phyloP scores from a whole-genome alignment of 1,140 invertebrate genomes.

The Meloidogyne chitwoodi region DNA sequence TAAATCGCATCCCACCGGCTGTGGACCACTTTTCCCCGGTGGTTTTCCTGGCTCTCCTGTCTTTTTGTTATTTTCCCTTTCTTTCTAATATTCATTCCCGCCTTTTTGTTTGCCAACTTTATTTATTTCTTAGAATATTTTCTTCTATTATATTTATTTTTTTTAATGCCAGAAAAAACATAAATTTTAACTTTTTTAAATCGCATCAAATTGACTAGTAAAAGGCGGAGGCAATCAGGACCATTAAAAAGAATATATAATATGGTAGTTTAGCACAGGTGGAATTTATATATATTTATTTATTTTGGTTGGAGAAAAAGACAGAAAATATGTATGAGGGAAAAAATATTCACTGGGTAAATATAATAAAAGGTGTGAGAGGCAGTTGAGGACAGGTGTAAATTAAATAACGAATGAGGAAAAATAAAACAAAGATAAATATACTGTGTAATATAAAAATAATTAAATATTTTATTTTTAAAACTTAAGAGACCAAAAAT shows the following conservation, averaged over 20 bases:
- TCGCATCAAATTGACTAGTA: not conserved
- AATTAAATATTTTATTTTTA: not conserved
- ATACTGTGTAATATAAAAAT: not conserved
- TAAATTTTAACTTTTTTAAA: not conserved
- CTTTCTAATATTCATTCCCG: not conserved
- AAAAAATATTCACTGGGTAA: not conserved
- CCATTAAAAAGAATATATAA: not conserved
- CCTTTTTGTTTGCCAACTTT: not conserved
- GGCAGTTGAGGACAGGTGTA: not conserved
- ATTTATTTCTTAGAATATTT: not conserved
- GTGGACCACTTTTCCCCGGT: not conserved
- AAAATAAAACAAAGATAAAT: not conserved
- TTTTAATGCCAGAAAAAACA: not conserved
- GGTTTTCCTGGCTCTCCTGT: not conserved
- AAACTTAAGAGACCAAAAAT: not conserved
- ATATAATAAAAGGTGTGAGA: not conserved
- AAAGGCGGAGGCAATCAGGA: not conserved
- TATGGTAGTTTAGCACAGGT: slow-evolving; percentile 14
- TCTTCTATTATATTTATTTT: not conserved
- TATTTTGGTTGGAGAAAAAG: slow-evolving; percentile 1
- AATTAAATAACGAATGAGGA: not conserved
- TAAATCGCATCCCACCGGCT: not conserved
- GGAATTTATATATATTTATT: slow-evolving; percentile 14
- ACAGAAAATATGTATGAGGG: too few relatives aligned
- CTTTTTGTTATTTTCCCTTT: not conserved